Base-by-base conservation (phyloP, 1,140 invertebrate species). In the Cherax destructor region DNA sequence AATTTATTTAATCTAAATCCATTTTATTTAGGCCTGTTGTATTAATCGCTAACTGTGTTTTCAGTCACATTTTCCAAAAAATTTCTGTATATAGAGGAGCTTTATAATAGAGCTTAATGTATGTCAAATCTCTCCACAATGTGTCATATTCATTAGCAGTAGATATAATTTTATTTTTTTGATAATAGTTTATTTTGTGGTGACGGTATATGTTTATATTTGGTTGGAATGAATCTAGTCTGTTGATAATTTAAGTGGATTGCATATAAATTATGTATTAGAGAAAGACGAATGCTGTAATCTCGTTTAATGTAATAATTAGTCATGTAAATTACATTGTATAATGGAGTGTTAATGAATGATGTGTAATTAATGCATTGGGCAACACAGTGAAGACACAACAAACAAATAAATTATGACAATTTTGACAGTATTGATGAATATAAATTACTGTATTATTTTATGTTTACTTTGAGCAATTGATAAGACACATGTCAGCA, bases 201-300 rank as follows among this genome's bases (percentile, higher is more conserved):
- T 81, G 79, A 81, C 13, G 79, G 79, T 81, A 24, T 81, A 80
- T 52, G 79, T 56, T 30, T 59, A 81, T 81, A 81, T 56, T 47
- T 81, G 56, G 79, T 59, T 56, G 49, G 79, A 81, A 81, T 59
- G 79, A 81, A 81, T 81, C 79, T 81, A 81, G 79, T 81, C 79
- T 81, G 79, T 81, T 81, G 79, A 59, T 81, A 81, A 59, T 81
- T n/a, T 81, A 81, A 81, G 79, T 81, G n/a, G 79, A 9, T n/a
- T 81, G 18, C 50, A 81, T 81, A 47, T 30, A 4, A 74, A 74
- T 7, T 30, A 30, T 74, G 30, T 41, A 41, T 74, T 30, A 6
- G 30, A 30, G 24, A 74, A 6, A 16, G 21, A 74, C 16, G 30
- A 74, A 30, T 30, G 2, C 30, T 41, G 30, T 41, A 41, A 41